phyloP scores from a whole-genome alignment of 2,113 vertebrate species.

The Laticauda colubrina region DNA sequence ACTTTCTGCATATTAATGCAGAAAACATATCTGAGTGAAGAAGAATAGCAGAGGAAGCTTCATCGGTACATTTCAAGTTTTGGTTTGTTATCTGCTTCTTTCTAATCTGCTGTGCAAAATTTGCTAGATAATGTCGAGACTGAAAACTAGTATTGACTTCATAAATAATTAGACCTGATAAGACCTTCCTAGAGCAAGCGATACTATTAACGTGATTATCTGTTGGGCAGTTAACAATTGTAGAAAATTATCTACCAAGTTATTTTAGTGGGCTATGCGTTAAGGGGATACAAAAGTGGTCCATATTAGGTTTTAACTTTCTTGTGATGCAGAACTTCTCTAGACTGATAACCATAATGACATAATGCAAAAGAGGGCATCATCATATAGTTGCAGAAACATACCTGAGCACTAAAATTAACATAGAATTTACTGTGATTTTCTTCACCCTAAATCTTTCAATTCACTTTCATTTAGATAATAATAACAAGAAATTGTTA shows the following conservation, averaged over 20 bases:
- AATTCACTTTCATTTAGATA: neutral
- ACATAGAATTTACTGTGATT: neutral
- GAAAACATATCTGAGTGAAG: slow-evolving; percentile 28
- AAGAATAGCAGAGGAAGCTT: neutral
- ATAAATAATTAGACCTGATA: neutral
- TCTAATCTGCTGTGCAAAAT: slow-evolving; percentile 43
- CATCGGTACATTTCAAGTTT: slow-evolving; percentile 43
- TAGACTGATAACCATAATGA: neutral
- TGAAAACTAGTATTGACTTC: neutral
- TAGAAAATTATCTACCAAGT: neutral
- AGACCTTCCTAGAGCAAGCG: slow-evolving; percentile 1
- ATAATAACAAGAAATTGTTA: neutral
- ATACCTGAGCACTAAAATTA: neutral
- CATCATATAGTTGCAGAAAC: neutral
- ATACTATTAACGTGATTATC: slow-evolving; percentile 33
- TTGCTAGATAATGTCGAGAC: slow-evolving; percentile 44
- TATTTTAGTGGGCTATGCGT: neutral
- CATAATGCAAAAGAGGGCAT: neutral
- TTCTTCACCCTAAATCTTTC: neutral
- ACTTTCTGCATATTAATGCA: slow-evolving; percentile 59
- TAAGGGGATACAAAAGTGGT: neutral
- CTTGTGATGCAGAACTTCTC: neutral
- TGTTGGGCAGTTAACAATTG: neutral
- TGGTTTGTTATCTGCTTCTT: slow-evolving; percentile 56
- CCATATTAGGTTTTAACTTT: neutral